Evolutionary conservation across 1,140 invertebrate species (phyloP).

Genomic region (Drosophila oshimai): DNA sequence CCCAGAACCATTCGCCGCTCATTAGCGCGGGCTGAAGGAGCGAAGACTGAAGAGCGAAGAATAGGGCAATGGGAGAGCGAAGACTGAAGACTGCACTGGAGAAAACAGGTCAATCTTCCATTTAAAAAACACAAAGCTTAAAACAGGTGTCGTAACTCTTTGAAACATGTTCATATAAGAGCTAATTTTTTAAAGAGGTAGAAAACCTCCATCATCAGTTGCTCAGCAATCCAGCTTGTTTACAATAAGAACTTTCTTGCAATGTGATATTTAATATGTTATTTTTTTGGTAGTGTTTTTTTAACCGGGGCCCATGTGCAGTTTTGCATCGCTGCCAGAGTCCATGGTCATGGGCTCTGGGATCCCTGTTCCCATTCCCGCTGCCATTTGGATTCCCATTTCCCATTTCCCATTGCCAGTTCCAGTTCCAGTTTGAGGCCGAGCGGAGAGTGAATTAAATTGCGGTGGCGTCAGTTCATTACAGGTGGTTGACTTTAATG

Average conservation of each 20-base stretch:
- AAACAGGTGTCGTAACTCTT: no score
- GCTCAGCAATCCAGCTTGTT: no score
- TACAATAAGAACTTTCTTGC: no score
- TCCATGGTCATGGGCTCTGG: constrained; percentile 26
- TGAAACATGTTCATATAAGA: no score
- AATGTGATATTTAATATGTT: no score
- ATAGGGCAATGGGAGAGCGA: background rate
- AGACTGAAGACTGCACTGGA: constrained; percentile 1
- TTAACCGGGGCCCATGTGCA: background rate
- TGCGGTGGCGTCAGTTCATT: constrained; percentile 82
- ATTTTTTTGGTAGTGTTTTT: background rate
- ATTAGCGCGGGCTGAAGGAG: constrained; percentile 24
- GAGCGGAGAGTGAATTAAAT: constrained; percentile 74
- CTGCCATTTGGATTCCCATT: constrained; percentile 18
- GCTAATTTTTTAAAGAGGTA: no score
- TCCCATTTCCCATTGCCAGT: constrained; percentile 22
- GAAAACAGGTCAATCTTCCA: background rate
- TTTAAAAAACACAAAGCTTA: no score
- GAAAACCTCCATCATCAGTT: no score
- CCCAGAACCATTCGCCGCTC: constrained; percentile 46
- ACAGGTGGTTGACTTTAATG: constrained; percentile 82
- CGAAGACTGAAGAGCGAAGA: background rate
- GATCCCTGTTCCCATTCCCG: constrained; percentile 1
- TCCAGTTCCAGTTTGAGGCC: constrained; percentile 10
- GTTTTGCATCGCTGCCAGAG: constrained; percentile 49